phyloP scores from a whole-genome alignment of 2,113 vertebrate genomes.

The Steatornis caripensis region DNA sequence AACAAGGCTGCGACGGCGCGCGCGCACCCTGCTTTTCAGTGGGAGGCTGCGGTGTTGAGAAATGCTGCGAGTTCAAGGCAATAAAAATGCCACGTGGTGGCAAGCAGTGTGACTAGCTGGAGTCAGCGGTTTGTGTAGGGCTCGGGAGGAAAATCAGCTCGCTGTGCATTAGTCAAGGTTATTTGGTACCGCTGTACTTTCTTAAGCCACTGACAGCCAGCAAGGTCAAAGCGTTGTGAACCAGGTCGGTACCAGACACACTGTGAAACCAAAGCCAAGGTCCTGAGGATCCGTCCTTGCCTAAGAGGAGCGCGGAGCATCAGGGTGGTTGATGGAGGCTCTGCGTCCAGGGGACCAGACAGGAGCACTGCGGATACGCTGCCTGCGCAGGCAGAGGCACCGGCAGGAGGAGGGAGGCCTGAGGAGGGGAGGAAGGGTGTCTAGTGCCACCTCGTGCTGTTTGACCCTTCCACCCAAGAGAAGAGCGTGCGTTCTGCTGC shows the following conservation, averaged over 20 bases:
- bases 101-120: neutral
- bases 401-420: neutral
- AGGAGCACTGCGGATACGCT: rapidly evolving
- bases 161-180: rapidly evolving
- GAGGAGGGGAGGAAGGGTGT: neutral
- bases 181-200: neutral
- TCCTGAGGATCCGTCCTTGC: neutral
- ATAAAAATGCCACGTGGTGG: neutral
- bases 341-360: too few relatives aligned
- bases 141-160: neutral
- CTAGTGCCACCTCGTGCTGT: neutral
- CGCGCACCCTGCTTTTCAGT: rapidly evolving
- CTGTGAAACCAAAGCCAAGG: neutral
- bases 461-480: neutral
- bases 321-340: rapidly evolving
- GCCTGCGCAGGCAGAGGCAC: rapidly evolving
- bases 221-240: neutral
- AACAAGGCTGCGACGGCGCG: neutral
- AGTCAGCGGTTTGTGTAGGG: neutral
- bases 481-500: neutral
- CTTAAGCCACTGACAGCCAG: neutral
- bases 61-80: neutral
- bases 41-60: neutral
- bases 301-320: neutral
- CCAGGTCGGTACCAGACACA: neutral